A percentile compares a stretch with the other conserved stretches of the same genome.
These are phyloP conservation scores for Camponotus fellah DNA, from an alignment of 2,888 invertebrate species.

Conservation along the genomic window DNA sequence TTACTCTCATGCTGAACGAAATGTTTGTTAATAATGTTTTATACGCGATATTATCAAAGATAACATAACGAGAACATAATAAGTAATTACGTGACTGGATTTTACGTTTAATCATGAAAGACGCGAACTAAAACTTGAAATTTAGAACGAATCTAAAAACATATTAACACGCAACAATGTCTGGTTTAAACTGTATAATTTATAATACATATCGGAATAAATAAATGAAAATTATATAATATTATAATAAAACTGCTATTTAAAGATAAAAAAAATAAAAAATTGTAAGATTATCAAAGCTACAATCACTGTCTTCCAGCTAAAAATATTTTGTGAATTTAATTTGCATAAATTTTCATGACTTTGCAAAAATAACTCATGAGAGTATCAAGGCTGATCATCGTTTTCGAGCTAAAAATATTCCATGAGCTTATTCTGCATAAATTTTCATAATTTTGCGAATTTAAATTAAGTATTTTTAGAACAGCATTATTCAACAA, in stretches of 20 bases:
- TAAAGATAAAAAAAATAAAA: too few species aligned
- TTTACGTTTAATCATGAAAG: constrained; percentile 36
- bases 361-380: neutral
- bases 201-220: neutral
- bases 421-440: neutral
- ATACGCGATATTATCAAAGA: constrained; percentile 51
- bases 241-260: too few species aligned
- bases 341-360: too few species aligned
- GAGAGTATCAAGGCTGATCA: neutral
- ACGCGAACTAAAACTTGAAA: neutral
- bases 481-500: neutral
- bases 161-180: too few species aligned
- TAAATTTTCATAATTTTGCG: neutral
- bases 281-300: too few species aligned
- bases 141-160: neutral
- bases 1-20: constrained; percentile 58
- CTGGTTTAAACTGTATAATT: too few species aligned
- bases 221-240: neutral
- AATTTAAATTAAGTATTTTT: neutral
- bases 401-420: neutral
- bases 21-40: constrained; percentile 64
- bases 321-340: neutral
- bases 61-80: constrained; percentile 43
- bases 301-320: neutral
- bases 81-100: constrained; percentile 44